Conservation (phyloP, 2,888 invertebrate genomes). For the Ceriagrion tenellum region DNA sequence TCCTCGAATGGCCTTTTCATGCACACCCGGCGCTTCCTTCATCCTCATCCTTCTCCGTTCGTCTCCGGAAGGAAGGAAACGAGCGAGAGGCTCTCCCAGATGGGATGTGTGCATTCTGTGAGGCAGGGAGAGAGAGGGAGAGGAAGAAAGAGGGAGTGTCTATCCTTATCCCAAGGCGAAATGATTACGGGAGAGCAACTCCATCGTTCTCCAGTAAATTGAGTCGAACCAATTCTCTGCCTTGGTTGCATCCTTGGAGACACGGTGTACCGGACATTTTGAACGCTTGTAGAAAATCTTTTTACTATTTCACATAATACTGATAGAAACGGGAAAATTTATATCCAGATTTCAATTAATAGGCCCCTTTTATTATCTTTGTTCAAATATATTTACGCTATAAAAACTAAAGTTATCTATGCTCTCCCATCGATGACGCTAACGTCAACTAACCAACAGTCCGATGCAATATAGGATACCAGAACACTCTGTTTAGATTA, state of each 20-base stretch:
- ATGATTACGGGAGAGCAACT: not conserved
- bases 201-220: not conserved
- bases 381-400: too few relatives aligned
- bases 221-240: not conserved
- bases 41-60: not conserved
- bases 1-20: conserved; percentile 3
- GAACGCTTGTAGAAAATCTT: too few relatives aligned
- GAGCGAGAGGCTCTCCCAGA: not conserved
- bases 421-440: too few relatives aligned
- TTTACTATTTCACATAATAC: too few relatives aligned
- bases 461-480: too few relatives aligned
- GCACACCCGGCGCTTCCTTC: not conserved
- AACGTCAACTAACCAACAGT: too few relatives aligned
- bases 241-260: not conserved
- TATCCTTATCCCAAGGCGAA: not conserved
- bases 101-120: not conserved
- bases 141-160: not conserved
- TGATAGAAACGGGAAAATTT: too few relatives aligned
- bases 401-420: too few relatives aligned
- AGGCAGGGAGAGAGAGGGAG: not conserved
- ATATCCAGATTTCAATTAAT: too few relatives aligned
- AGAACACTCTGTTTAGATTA: too few relatives aligned
- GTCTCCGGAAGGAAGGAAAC: not conserved
- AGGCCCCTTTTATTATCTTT: too few relatives aligned
- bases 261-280: not conserved